Evolutionary conservation across 2,113 vertebrate species (phyloP).

Genomic region (Pleuronectes platessa): DNA sequence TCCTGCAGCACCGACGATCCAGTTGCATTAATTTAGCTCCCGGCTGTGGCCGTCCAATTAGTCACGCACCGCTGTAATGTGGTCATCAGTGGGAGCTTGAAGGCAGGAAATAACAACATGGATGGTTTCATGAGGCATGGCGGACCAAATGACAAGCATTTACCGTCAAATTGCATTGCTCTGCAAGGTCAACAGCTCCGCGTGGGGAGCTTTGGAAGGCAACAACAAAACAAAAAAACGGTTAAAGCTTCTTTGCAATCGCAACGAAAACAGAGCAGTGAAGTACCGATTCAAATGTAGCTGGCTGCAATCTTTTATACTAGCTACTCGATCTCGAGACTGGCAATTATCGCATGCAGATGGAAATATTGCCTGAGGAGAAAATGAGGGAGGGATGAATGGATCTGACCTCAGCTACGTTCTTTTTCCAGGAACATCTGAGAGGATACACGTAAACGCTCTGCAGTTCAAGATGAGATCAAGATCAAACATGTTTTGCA

Average conservation of each 20-base stretch:
- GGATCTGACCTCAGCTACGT: conserved; percentile 4
- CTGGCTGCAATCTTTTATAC: conserved; percentile 6
- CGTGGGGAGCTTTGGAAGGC: conserved; percentile 36
- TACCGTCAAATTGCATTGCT: conserved; percentile 73
- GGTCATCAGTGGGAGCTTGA: conserved; percentile 73
- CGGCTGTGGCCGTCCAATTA: conserved; percentile 73
- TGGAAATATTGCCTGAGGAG: conserved; percentile 7
- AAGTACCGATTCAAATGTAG: conserved; percentile 12
- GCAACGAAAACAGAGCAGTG: conserved; percentile 36
- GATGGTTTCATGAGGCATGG: conserved; percentile 78
- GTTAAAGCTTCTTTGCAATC: conserved; percentile 42
- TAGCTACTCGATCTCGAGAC: conserved; percentile 1
- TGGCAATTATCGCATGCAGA: conserved; percentile 4
- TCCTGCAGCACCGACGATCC: conserved; percentile 30
- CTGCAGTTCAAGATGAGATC: too few species aligned
- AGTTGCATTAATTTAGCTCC: conserved; percentile 59
- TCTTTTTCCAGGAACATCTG: not conserved
- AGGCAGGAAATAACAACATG: conserved; percentile 73
- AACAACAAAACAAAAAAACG: conserved; percentile 14
- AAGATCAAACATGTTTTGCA: too few species aligned
- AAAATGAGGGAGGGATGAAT: not conserved
- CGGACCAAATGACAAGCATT: conserved; percentile 78
- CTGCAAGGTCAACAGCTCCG: conserved; percentile 73
- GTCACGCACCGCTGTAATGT: conserved; percentile 77
- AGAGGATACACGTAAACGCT: too few species aligned